These are phyloP conservation scores for Heptranchias perlo DNA, from an alignment of 2,113 vertebrate genomes.

Conservation along the genomic window DNA sequence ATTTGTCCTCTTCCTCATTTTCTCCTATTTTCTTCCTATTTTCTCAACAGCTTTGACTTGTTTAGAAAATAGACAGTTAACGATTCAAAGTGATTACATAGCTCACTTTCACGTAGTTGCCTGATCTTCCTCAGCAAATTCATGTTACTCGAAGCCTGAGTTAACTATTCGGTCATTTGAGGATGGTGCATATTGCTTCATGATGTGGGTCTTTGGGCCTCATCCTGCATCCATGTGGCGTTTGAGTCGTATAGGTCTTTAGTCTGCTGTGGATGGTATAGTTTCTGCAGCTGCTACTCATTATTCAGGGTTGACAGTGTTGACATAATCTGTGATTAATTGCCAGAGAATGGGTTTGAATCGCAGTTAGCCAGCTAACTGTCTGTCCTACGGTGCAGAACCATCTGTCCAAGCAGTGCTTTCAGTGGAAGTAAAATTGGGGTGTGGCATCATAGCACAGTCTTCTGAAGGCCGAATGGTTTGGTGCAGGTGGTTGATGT, in stretches of 20 bases:
- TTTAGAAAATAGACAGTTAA: background rate
- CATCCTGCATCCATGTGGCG: background rate
- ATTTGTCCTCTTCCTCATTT: background rate
- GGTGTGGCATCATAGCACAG: background rate
- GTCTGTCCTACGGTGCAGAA: background rate
- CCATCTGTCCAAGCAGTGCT: background rate
- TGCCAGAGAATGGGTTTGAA: background rate
- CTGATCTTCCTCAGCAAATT: background rate
- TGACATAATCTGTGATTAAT: slow-evolving; percentile 22
- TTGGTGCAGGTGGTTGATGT: background rate
- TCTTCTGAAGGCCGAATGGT: background rate
- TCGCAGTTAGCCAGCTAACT: background rate
- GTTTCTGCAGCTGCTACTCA: background rate
- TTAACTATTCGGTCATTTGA: background rate
- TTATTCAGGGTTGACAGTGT: background rate
- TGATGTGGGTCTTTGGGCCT: background rate
- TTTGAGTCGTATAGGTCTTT: background rate
- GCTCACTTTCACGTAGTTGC: background rate
- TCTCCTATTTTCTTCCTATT: no score
- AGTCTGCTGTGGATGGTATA: background rate
- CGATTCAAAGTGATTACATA: background rate
- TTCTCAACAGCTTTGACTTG: background rate
- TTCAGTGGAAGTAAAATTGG: background rate
- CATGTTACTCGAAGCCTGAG: background rate
- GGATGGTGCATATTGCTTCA: background rate